Evolutionary conservation across 1,140 invertebrate genomes (phyloP), one percentile per base, ranked within the genome.

Genomic region (Chlorops oryzae): DNA sequence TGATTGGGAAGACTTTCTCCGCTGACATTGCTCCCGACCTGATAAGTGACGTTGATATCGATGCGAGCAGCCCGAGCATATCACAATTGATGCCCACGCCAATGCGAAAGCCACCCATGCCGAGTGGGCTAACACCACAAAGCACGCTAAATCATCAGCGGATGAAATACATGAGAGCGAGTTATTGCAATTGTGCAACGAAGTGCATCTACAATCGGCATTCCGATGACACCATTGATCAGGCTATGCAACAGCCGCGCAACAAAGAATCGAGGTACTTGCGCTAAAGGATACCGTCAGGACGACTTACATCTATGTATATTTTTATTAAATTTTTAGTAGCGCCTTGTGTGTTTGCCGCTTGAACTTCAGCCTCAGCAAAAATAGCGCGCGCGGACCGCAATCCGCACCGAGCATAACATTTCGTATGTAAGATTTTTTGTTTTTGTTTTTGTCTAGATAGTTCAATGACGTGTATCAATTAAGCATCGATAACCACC

Each of bases 1-100:
- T 92, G 12, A 77, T 75, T 15, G 81, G 65, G 2, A 57, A 55
- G 23, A 38, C 56, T 7, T 49, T 57, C 12, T 32, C 28, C 2
- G 57, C 49, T 9, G 59, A 59, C 12, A 49, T 48, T 38, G 46
- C 65, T 3, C 65, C 65, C 5, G 65, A 68, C 59, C 56, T 68
- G 0, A 68, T 68, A 0, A 68, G 65, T 40, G 67, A 65, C 10
- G 56, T 68, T n/a, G 65, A 68, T 24, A 25, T 57, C 1, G 28
- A 57, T 6, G 57, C 42, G 1, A 32, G 28, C 28, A 9, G 9
- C 28, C 9, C 15, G 9, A 10, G 9, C 9, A 15, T 32, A 9
- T 32, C 28, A 15, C 40, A 42, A 22, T 15, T 32, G 28, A 10
- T 32, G 28, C 28, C 9, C 9, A 9, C 9, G 9, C 28, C 28